A percentile compares a stretch with the other conserved stretches of the same genome.
Conservation (phyloP, 2,888 invertebrate species). For the Cancer borealis region DNA sequence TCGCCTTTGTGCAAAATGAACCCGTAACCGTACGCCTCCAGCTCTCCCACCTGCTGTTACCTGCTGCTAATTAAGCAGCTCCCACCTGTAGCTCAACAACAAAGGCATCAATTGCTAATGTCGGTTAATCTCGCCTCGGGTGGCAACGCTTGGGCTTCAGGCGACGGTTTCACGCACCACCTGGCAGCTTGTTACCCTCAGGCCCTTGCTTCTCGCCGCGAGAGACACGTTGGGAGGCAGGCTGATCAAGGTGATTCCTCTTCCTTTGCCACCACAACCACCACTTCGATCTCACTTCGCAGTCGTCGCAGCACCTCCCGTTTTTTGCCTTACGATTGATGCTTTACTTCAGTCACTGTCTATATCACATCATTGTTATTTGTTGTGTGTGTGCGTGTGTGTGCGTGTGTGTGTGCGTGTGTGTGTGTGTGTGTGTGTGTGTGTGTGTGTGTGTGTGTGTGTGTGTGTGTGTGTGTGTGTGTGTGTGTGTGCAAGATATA, state of each 20-base stretch:
- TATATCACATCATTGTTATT: conserved; percentile 3
- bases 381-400: neutral
- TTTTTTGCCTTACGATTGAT: conserved; percentile 5
- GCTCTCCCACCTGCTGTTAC: neutral
- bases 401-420: neutral
- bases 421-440: neutral
- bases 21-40: neutral
- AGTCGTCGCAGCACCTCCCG: neutral
- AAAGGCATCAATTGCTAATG: neutral
- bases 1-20: conserved; percentile 6
- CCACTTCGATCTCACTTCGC: neutral
- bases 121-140: neutral
- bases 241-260: neutral
- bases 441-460: neutral
- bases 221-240: neutral
- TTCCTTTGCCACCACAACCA: neutral
- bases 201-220: neutral
- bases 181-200: neutral
- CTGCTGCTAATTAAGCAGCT: neutral
- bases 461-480: neutral
- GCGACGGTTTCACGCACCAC: neutral
- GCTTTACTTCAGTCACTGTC: conserved; percentile 14
- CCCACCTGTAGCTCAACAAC: conserved; percentile 14
- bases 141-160: neutral
- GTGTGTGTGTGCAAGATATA: neutral